These are phyloP conservation scores for Channa argus DNA, from an alignment of 2,113 vertebrate species.

Conservation along the genomic window DNA sequence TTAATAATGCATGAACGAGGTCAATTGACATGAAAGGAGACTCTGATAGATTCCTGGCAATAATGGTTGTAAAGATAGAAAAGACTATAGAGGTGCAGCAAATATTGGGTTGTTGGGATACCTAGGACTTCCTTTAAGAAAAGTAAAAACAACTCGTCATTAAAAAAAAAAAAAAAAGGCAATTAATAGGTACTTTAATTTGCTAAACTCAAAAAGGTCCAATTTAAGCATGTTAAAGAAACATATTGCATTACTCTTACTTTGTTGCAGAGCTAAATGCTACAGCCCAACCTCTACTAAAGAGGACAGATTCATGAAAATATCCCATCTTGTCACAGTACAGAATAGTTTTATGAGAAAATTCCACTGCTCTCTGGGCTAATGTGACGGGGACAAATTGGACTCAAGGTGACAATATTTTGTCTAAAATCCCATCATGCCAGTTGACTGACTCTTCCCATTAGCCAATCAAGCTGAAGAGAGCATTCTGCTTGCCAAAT, in stretches of 20 bases:
- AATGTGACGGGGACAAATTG: slow-evolving; percentile 74
- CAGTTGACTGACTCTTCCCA: slow-evolving; percentile 68
- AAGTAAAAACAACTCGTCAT: slow-evolving; percentile 47
- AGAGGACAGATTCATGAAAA: slow-evolving; percentile 39
- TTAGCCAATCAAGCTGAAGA: slow-evolving; percentile 78
- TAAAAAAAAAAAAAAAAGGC: slow-evolving; percentile 26
- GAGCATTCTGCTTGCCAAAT: slow-evolving; percentile 68
- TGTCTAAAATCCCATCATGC: slow-evolving; percentile 75
- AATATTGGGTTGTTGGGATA: slow-evolving; percentile 68
- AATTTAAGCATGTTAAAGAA: slow-evolving; percentile 23
- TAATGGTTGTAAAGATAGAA: slow-evolving; percentile 57
- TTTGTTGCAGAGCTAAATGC: slow-evolving; percentile 22
- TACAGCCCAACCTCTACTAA: slow-evolving; percentile 31
- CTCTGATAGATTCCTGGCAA: slow-evolving; percentile 71
- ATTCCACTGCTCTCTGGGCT: slow-evolving; percentile 56
- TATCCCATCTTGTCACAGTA: slow-evolving; percentile 30
- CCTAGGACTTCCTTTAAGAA: slow-evolving; percentile 45
- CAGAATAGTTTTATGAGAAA: slow-evolving; percentile 50
- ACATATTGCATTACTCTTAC: slow-evolving; percentile 15
- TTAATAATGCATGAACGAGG: slow-evolving; percentile 82
- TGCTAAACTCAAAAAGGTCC: neutral
- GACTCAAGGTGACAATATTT: slow-evolving; percentile 74
- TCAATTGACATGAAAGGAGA: slow-evolving; percentile 78
- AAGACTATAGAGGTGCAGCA: slow-evolving; percentile 43
- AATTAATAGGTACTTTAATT: slow-evolving; percentile 53